Evolutionary conservation across 2,113 vertebrate species (phyloP).

Genomic region (Pelusios castaneus): DNA sequence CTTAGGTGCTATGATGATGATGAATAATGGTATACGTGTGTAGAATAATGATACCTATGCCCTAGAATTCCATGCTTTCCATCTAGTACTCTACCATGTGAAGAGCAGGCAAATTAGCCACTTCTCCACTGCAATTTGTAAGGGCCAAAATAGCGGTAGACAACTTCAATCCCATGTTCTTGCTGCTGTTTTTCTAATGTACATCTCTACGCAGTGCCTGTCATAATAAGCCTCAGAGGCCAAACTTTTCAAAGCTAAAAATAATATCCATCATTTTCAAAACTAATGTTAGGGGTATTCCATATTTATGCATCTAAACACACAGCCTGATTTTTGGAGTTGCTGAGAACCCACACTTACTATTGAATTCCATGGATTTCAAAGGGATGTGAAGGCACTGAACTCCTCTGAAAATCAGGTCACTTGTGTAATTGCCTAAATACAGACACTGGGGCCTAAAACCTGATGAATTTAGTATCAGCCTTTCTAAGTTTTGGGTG

Average conservation of each 20-base stretch:
- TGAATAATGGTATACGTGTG: background rate
- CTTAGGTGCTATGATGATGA: background rate
- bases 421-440: background rate
- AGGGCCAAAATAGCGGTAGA: background rate
- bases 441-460: background rate
- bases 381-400: background rate
- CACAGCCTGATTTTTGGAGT: background rate
- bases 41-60: background rate
- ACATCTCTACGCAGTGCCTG: background rate
- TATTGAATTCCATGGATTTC: background rate
- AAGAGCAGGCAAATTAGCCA: background rate
- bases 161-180: background rate
- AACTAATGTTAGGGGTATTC: background rate
- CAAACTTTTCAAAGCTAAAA: background rate
- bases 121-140: background rate
- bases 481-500: background rate
- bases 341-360: background rate
- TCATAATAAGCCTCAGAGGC: background rate
- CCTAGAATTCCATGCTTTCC: background rate
- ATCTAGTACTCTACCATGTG: background rate
- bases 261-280: background rate
- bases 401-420: background rate
- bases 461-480: background rate
- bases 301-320: accelerated
- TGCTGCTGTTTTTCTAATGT: background rate